Base-by-base conservation (phyloP, 2,113 vertebrate species). In the Pterocles gutturalis region DNA sequence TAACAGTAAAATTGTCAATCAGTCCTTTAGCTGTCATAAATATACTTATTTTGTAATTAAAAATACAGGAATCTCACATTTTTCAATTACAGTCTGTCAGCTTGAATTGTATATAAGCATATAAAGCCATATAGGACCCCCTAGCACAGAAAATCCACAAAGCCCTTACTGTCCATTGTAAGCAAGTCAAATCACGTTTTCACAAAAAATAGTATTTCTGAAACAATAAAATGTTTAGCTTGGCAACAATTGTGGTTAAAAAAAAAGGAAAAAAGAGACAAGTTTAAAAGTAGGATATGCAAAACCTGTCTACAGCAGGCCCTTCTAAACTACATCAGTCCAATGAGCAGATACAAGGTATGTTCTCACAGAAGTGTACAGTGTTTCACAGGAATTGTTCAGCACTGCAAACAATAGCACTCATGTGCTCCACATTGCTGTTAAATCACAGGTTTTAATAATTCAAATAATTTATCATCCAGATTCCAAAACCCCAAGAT, bases 91-190 rank as follows among this genome's bases (percentile, higher is more conserved):
- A 87, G 6, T 84, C 89, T 89, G 29, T 93, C 61, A 91, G 22
- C 55, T 57, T 81, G n/a, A 91, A 82, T n/a, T 89, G 79, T 91
- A 95, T 31, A 91, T 71, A 90, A 80, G 88, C 95, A 83, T 66
- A 93, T 87, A 94, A 97, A 96, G 92, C 82, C 29, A 86, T 76
- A 83, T 51, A 93, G 95, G 97, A 94, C 84, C 62, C 64, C 90
- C 93, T 41, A 97, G 80, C 92, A 97, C 53, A 81, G 81, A 95
- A 96, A 96, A 91, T 87, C 84, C 83, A 88, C 71, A 81, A 89
- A 94, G 81, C 86, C 92, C 94, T 97, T 97, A 79, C 38, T 81
- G 93, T 93, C 81, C 72, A 90, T 93, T 83, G 71, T 92, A 91
- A 96, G 89, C 92, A 83, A 87, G 91, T 94, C 76, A 97, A 95